Conservation (phyloP, 2,113 vertebrate species). For the Varanus salvator region DNA sequence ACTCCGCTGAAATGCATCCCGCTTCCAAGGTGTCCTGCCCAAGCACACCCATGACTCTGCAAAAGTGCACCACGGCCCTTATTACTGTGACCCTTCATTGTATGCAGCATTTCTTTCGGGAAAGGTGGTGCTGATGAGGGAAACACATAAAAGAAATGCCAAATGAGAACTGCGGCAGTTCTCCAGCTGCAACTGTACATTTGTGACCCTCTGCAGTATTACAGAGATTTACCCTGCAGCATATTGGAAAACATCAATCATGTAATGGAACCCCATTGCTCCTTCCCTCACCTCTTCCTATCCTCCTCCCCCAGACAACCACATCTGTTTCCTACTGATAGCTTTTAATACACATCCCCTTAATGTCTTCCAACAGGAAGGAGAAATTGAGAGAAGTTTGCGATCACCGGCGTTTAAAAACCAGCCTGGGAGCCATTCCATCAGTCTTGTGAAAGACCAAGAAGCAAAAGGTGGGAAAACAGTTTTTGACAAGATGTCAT, state of each 20-base stretch:
- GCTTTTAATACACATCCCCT: constrained; percentile 66
- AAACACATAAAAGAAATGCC: constrained; percentile 41
- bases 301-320: constrained; percentile 29
- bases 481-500: constrained; percentile 77
- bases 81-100: constrained; percentile 41
- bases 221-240: constrained; percentile 46
- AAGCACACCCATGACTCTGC: constrained; percentile 26
- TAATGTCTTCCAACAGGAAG: constrained; percentile 79
- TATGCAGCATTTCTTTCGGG: constrained; percentile 27
- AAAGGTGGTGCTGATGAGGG: background rate
- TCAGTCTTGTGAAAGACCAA: constrained; percentile 60
- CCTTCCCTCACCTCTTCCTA: background rate
- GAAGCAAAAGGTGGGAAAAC: constrained; percentile 71
- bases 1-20: background rate
- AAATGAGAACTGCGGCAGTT: constrained; percentile 39
- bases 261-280: constrained; percentile 2
- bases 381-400: constrained; percentile 73
- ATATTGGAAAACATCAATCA: constrained; percentile 51
- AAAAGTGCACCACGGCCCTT: constrained; percentile 37
- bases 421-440: constrained; percentile 63
- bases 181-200: constrained; percentile 20
- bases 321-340: constrained; percentile 64
- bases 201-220: constrained; percentile 33
- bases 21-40: background rate
- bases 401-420: constrained; percentile 66